Evolutionary conservation across 2,888 invertebrate genomes (phyloP).

Genomic region (Protophormia terraenovae): DNA sequence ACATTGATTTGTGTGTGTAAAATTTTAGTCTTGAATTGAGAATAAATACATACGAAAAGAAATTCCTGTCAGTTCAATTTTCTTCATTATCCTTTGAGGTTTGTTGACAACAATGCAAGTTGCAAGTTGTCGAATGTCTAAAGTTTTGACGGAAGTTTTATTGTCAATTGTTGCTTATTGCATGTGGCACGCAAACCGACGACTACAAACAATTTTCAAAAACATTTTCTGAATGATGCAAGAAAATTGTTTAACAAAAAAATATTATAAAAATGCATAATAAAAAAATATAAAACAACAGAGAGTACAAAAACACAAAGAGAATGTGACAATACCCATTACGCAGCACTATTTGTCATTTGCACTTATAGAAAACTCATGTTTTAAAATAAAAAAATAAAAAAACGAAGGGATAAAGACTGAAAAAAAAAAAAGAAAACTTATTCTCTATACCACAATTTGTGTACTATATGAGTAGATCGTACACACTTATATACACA

Average conservation of each 20-base stretch:
- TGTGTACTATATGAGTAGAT: neutral
- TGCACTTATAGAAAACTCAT: conserved; percentile 31
- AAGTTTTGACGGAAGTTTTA: conserved; percentile 49
- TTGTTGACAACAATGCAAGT: conserved; percentile 51
- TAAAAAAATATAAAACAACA: conserved; percentile 4
- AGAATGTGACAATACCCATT: conserved; percentile 57
- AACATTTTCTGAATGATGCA: conserved; percentile 11
- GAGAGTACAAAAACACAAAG: conserved; percentile 26
- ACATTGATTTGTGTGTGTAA: neutral
- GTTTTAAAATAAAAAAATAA: neutral
- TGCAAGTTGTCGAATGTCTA: conserved; percentile 46
- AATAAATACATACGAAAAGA: conserved; percentile 4
- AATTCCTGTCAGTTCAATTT: conserved; percentile 46
- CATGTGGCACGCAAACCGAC: conserved; percentile 35
- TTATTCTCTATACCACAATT: conserved; percentile 23
- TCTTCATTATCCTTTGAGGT: conserved; percentile 49
- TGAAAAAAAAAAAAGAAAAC: neutral
- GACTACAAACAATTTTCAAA: conserved; percentile 13
- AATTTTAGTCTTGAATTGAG: neutral
- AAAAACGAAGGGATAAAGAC: neutral
- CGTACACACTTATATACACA: neutral
- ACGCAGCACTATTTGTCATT: conserved; percentile 59
- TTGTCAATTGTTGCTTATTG: conserved; percentile 48
- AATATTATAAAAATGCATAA: neutral
- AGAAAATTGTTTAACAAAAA: neutral